A percentile compares a stretch with the other conserved stretches of the same genome.
Evolutionary conservation across 2,888 invertebrate genomes (phyloP).

Genomic region (Xestia rhomboidea): DNA sequence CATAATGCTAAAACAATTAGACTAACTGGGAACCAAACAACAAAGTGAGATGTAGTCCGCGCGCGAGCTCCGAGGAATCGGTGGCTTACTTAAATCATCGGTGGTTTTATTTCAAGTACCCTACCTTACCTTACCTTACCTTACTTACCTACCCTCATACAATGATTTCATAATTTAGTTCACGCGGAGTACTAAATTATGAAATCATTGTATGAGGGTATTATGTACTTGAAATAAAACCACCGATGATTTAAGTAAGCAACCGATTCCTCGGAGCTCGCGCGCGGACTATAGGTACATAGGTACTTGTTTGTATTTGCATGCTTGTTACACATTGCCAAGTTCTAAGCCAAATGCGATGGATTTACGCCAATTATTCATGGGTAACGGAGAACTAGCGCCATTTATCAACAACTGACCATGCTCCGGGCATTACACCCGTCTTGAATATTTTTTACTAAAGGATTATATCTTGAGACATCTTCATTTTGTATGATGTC

Average conservation of each 20-base stretch:
- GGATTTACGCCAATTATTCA: constrained; percentile 59
- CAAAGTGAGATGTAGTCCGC: not conserved
- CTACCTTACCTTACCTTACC: no score
- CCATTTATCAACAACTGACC: constrained; percentile 19
- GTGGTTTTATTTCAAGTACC: no score
- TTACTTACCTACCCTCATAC: no score
- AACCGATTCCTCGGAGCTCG: no score
- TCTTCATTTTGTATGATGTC: constrained; percentile 22
- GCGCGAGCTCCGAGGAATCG: no score
- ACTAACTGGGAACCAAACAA: not conserved
- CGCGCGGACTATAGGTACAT: no score
- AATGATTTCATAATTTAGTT: no score
- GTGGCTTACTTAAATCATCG: no score
- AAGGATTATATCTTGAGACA: constrained; percentile 7
- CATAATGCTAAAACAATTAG: not conserved
- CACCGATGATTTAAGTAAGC: no score
- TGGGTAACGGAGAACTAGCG: constrained; percentile 22
- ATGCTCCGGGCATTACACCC: constrained; percentile 26
- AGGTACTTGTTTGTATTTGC: constrained; percentile 3
- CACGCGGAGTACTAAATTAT: no score
- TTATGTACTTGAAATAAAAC: no score
- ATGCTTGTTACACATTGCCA: constrained; percentile 52
- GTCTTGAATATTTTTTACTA: constrained; percentile 27
- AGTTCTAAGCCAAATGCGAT: constrained; percentile 36
- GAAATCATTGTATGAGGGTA: no score